phyloP scores from a whole-genome alignment of 2,888 invertebrate species.

The Drosophila nigricruria region DNA sequence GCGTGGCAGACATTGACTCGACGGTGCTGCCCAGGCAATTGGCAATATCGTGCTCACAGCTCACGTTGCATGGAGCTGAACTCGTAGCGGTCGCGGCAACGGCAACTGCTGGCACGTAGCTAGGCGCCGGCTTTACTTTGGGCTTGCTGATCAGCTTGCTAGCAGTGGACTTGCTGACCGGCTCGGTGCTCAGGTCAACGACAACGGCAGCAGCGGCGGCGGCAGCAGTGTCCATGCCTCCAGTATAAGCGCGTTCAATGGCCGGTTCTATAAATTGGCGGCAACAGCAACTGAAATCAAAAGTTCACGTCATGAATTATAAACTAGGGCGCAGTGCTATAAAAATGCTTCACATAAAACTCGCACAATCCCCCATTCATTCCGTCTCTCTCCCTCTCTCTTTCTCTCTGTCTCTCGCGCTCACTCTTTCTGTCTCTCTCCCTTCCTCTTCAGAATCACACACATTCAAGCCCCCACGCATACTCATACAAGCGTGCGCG shows the following conservation, averaged over 20 bases:
- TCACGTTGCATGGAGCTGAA: constrained; percentile 8
- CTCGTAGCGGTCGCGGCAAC: constrained; percentile 50
- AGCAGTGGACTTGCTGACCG: constrained; percentile 49
- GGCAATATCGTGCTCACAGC: constrained; percentile 35
- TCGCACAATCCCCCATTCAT: neutral
- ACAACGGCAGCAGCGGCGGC: constrained; percentile 73
- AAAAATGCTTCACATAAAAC: constrained; percentile 27
- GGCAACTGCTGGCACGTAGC: constrained; percentile 47
- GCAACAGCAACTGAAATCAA: constrained; percentile 61
- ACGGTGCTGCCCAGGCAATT: constrained; percentile 79
- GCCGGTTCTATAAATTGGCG: constrained; percentile 40
- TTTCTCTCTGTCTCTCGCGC: neutral
- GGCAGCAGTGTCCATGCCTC: constrained; percentile 73
- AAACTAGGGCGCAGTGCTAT: constrained; percentile 46
- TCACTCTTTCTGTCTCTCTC: too few species aligned
- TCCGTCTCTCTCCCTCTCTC: neutral
- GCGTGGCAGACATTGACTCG: constrained; percentile 79
- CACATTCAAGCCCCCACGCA: neutral
- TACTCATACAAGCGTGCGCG: neutral
- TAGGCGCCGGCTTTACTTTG: constrained; percentile 35
- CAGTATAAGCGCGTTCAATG: constrained; percentile 25
- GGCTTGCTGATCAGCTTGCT: constrained; percentile 46
- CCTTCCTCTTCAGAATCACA: neutral
- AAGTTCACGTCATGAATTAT: constrained; percentile 63
- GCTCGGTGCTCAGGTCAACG: constrained; percentile 67